Percentiles rank a stretch among this genome's conserved stretches.
phyloP scores from a whole-genome alignment of 2,797 vertebrate genomes.

The Dermochelys coriacea region DNA sequence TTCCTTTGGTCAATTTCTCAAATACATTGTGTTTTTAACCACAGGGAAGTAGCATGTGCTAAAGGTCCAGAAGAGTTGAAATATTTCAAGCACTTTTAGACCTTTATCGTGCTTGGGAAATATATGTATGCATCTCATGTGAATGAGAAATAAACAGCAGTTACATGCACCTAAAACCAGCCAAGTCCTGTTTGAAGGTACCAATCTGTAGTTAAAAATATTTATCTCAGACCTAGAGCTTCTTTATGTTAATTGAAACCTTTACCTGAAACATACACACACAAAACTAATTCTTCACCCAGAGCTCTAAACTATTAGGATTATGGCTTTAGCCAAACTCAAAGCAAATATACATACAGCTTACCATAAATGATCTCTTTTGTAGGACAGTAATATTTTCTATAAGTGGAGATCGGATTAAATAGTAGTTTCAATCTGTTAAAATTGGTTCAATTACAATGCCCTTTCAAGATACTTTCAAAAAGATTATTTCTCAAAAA shows the following conservation, averaged over 20 bases:
- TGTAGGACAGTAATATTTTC: neutral
- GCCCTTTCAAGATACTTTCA: slow-evolving; percentile 21
- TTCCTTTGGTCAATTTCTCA: slow-evolving; percentile 42
- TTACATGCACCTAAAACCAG: slow-evolving; percentile 53
- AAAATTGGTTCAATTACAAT: slow-evolving; percentile 27
- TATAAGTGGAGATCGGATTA: neutral
- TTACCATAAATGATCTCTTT: neutral
- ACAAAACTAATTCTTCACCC: neutral
- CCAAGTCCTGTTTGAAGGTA: slow-evolving; percentile 38
- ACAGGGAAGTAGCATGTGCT: slow-evolving; percentile 21
- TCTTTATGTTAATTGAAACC: slow-evolving; percentile 40
- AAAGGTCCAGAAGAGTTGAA: slow-evolving; percentile 56
- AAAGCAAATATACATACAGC: neutral
- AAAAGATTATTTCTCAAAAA: slow-evolving; percentile 47
- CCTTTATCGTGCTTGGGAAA: slow-evolving; percentile 15
- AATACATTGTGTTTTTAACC: slow-evolving; percentile 39
- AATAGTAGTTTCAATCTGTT: slow-evolving; percentile 32
- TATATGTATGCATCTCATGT: slow-evolving; percentile 55
- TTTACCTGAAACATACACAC: slow-evolving; percentile 48
- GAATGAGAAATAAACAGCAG: slow-evolving; percentile 58
- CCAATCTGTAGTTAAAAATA: neutral
- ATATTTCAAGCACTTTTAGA: slow-evolving; percentile 50
- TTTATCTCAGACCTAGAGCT: slow-evolving; percentile 4
- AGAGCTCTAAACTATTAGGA: slow-evolving; percentile 15
- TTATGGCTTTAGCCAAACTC: slow-evolving; percentile 4